Percentiles rank a stretch among this genome's conserved stretches.
These are phyloP conservation scores for Drosophila monieri DNA, from an alignment of 2,888 invertebrate species.

Conservation along the genomic window DNA sequence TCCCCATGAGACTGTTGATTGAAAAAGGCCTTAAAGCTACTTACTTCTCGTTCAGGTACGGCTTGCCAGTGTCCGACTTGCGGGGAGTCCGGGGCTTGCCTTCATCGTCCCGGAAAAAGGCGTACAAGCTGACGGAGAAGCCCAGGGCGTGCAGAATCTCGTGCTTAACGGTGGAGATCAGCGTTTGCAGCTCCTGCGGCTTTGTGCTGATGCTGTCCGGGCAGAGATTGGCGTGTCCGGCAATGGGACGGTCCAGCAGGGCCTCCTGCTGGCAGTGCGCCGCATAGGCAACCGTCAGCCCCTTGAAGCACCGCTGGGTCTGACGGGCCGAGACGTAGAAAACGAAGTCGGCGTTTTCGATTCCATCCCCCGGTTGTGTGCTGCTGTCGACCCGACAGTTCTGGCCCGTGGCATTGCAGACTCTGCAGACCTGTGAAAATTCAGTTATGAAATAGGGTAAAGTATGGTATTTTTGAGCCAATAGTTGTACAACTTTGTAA, in stretches of 20 bases:
- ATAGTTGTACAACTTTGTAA: neutral
- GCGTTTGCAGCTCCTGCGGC: constrained; percentile 94
- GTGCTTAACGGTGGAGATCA: constrained; percentile 98
- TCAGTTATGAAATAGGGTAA: too few relatives aligned
- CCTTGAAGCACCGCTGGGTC: constrained; percentile 95
- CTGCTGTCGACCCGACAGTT: constrained; percentile 88
- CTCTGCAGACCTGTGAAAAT: constrained; percentile 89
- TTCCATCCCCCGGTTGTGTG: constrained; percentile 87
- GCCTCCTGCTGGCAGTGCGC: constrained; percentile 99
- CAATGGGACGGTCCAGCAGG: constrained; percentile 97
- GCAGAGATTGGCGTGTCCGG: constrained; percentile 99
- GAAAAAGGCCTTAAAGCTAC: constrained; percentile 57
- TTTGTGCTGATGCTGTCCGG: constrained; percentile 96
- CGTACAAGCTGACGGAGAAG: constrained; percentile 98
- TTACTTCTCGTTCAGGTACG: constrained; percentile 93
- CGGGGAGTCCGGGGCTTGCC: constrained; percentile 94
- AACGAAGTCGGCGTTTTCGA: constrained; percentile 95
- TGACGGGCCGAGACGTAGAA: constrained; percentile 98
- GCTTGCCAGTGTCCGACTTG: constrained; percentile 93
- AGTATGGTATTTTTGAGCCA: too few relatives aligned
- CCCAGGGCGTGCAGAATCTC: constrained; percentile 99
- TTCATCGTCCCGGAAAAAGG: constrained; percentile 94
- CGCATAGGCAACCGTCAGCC: constrained; percentile 97
- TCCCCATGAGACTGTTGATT: neutral
- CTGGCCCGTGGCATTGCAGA: constrained; percentile 94